A percentile compares a stretch with the other conserved stretches of the same genome.
Evolutionary conservation across 2,113 vertebrate species (phyloP).

Genomic region (Istiophorus platypterus): DNA sequence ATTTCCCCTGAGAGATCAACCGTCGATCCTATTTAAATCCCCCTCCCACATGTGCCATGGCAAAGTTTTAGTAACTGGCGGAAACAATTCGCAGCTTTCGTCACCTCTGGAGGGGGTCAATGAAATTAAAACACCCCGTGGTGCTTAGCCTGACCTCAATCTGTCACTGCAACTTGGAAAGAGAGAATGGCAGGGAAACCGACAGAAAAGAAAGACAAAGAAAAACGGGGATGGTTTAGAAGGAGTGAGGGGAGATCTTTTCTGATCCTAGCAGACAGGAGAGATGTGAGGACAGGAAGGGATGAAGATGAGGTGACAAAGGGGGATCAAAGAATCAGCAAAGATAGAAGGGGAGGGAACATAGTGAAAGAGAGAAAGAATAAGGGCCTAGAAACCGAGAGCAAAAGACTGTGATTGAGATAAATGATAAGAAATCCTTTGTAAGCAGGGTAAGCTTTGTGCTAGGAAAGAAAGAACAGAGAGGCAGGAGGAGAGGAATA

Average conservation of each 20-base stretch:
- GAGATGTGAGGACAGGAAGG: slow-evolving; percentile 25
- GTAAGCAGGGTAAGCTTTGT: slow-evolving; percentile 13
- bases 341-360: slow-evolving; percentile 24
- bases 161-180: slow-evolving; percentile 75
- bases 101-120: slow-evolving; percentile 80
- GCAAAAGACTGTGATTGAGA: slow-evolving; percentile 36
- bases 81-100: slow-evolving; percentile 74
- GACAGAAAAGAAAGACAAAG: slow-evolving; percentile 24
- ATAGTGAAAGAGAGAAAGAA: slow-evolving; percentile 11
- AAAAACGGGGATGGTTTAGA: slow-evolving; percentile 13
- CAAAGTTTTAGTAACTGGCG: slow-evolving; percentile 71
- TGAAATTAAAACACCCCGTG: slow-evolving; percentile 80
- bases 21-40: slow-evolving; percentile 67
- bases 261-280: slow-evolving; percentile 48
- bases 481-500: slow-evolving; percentile 21
- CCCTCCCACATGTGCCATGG: slow-evolving; percentile 29
- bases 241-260: slow-evolving; percentile 34
- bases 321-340: slow-evolving; percentile 33
- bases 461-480: slow-evolving; percentile 12
- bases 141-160: slow-evolving; percentile 81
- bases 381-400: slow-evolving; percentile 10
- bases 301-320: slow-evolving; percentile 32
- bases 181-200: slow-evolving; percentile 40
- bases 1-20: slow-evolving; percentile 60
- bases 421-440: slow-evolving; percentile 58